Evolutionary conservation across 2,888 invertebrate species (phyloP).

Genomic region (Tenthredo livida): DNA sequence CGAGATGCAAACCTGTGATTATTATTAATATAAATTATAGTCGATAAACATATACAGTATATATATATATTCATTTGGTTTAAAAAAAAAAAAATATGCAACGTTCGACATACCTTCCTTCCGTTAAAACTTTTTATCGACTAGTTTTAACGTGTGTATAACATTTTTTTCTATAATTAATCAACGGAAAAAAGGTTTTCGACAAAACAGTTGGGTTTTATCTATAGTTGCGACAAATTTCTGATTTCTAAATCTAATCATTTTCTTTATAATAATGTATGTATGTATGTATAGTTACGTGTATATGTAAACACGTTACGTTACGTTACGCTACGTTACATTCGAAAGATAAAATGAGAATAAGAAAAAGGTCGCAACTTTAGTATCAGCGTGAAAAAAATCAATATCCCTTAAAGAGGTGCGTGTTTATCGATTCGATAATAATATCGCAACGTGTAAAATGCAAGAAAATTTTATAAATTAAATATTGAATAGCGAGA

Average conservation of each 20-base stretch:
- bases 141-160: too few species aligned
- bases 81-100: not conserved
- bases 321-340: too few species aligned
- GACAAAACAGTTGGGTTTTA: constrained; percentile 58
- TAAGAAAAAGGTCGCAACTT: not conserved
- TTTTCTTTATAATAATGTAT: too few species aligned
- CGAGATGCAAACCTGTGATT: constrained; percentile 85
- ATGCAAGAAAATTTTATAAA: not conserved
- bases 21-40: not conserved
- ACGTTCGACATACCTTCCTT: constrained; percentile 52
- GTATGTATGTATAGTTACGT: too few species aligned
- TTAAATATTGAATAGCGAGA: not conserved
- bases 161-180: not conserved
- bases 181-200: constrained; percentile 63
- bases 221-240: not conserved
- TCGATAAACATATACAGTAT: too few species aligned
- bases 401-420: not conserved
- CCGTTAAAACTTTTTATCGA: constrained; percentile 7
- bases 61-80: too few species aligned
- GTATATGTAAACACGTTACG: too few species aligned
- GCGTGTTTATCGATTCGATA: not conserved
- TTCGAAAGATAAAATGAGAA: too few species aligned
- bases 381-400: constrained; percentile 13
- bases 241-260: not conserved
- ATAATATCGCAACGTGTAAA: not conserved